These are phyloP conservation scores for Cheilosia variabilis DNA, from an alignment of 2,888 invertebrate genomes.

Conservation along the genomic window DNA sequence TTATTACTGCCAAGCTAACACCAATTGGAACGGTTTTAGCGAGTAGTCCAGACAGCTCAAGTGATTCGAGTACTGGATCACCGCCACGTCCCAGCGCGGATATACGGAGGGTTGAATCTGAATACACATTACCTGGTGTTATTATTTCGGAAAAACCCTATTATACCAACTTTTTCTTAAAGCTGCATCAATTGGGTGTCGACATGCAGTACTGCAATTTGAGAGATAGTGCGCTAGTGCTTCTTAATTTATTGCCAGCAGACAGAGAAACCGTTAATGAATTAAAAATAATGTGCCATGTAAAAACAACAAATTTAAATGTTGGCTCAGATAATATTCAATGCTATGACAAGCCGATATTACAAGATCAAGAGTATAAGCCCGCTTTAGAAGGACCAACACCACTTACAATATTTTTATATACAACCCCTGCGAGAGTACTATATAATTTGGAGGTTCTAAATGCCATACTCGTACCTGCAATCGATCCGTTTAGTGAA, in stretches of 20 bases:
- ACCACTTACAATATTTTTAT: slow-evolving; percentile 44
- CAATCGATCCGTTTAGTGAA: slow-evolving; percentile 91
- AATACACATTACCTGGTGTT: slow-evolving; percentile 95
- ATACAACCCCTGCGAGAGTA: slow-evolving; percentile 88
- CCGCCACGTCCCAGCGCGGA: slow-evolving; percentile 92
- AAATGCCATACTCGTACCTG: slow-evolving; percentile 96
- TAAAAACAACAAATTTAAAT: slow-evolving; percentile 43
- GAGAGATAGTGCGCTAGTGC: slow-evolving; percentile 87
- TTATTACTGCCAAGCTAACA: slow-evolving; percentile 91
- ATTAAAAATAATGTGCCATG: slow-evolving; percentile 82
- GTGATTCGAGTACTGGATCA: slow-evolving; percentile 96
- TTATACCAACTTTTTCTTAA: slow-evolving; percentile 92
- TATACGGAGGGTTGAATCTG: slow-evolving; percentile 91
- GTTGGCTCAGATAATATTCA: slow-evolving; percentile 35
- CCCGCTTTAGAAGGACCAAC: slow-evolving; percentile 39
- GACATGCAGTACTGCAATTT: slow-evolving; percentile 91
- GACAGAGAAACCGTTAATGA: slow-evolving; percentile 84
- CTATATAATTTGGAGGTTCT: slow-evolving; percentile 91
- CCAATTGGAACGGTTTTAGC: slow-evolving; percentile 89
- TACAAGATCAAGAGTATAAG: slow-evolving; percentile 38
- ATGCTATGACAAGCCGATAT: slow-evolving; percentile 25
- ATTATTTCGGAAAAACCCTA: slow-evolving; percentile 93
- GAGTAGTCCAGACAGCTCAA: slow-evolving; percentile 95
- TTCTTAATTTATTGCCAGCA: slow-evolving; percentile 82
- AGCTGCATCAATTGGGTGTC: slow-evolving; percentile 94